Evolutionary conservation across 2,888 invertebrate genomes (phyloP), one percentile per base, ranked within the genome.

Genomic region (Blera fallax): DNA sequence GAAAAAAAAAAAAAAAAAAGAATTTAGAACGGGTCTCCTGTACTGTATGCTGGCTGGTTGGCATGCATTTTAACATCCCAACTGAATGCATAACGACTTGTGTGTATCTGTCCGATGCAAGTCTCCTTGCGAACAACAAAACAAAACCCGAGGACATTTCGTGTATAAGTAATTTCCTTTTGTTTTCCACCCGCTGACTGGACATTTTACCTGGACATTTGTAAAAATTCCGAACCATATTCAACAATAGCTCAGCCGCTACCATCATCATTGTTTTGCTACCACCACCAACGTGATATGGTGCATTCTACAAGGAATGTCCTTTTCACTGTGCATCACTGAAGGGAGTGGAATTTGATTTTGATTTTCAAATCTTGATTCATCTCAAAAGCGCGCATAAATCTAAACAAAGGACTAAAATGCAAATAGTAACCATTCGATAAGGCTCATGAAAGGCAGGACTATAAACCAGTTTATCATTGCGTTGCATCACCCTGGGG

Each of bases 101-200:
- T 80, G 77, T 81, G 72, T 85, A 81, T 85, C 85, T 85, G 85
- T 81, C 85, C 76, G 67, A 85, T 85, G 85, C 85, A 85, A 85
- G 85, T 74, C 79, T 65, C 50, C 56, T 65, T 50, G 40, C 43
- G 21, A 54, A 69, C 10, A 14, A 73, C 78, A 83, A 76, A 65
- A 85, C 80, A 85, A 85, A 80, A 70, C 52, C 40, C 21, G 50
- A 32, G 48, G 32, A 65, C 64, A 62, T 54, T 40, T 65, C 29
- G 56, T 70, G 50, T 76, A 48, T 69, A 72, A 67, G 85, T 85
- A 72, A 85, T 85, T 67, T 80, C 37, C 85, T 85, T 81, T 85
- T 85, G 85, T 85, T 85, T 77, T 62, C 24, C 14, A 45, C 60
- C 76, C 76, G 81, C 72, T 76, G 76, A 81, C 85, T 77, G 85